Base-by-base conservation (phyloP, 2,888 invertebrate species). In the Drosophila niveifrons region DNA sequence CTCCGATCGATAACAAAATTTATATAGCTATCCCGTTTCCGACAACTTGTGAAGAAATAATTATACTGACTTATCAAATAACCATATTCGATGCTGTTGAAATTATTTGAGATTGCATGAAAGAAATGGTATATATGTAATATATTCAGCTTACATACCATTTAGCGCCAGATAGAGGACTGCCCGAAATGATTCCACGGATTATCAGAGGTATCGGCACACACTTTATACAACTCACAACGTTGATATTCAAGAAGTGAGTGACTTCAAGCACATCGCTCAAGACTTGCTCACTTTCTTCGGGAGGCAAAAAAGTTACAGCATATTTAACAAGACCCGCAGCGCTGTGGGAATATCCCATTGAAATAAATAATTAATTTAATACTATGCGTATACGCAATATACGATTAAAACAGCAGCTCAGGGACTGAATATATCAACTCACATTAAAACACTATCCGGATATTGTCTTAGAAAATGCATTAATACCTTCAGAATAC, bases 21-120 rank as follows among this genome's bases (percentile, higher is more conserved):
- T 1, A 74, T 73, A 28, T 73, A 74, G 34, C 53, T 63, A 53
- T 75, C 62, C 6, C 67, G 74, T 29, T 63, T 66, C 3, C 58
- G 47, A 31, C 61, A 70, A 36, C 66, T 67, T 31, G 70, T 75
- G 23, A 55, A 72, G 13, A 74, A 74, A n/a, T 73, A 74, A 31
- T 74, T 73, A 17, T 58, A 74, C 36, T 73, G 68, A 47, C 39
- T 74, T 48, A 72, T 67, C 58, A 72, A 56, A 44, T 82, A 82
- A 2, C 66, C 43, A 41, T 69, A 74, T 39, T 81, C 75, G 13
- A 77, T 75, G 51, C 74, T 74, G 15, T 17, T 4, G 10, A 1
- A 11, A n/a, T 13, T 1, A 41, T 10, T 3, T 28, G 3, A 10
- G 17, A 39, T 28, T 8, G 0, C 17, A 6, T 34, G 2, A 7